Percentiles rank a stretch among this genome's conserved stretches.
phyloP scores from a whole-genome alignment of 2,797 vertebrate species.

The Sebastes wilsoni region DNA sequence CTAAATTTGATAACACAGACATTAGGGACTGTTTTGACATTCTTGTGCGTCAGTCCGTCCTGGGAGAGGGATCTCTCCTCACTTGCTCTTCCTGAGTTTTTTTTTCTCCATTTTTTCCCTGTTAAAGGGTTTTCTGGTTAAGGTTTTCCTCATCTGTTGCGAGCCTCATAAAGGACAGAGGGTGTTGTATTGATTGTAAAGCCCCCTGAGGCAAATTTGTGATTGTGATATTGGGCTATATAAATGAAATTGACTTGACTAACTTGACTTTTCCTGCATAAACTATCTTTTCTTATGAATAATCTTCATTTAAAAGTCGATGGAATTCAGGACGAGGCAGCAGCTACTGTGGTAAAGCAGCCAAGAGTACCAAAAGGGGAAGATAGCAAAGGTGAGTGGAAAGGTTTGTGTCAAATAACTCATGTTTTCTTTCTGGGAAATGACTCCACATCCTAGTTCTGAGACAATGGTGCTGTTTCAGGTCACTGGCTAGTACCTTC shows the following conservation, averaged over 20 bases:
- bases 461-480: constrained; percentile 42
- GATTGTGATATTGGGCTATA: no score
- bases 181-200: no score
- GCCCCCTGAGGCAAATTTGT: no score
- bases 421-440: constrained; percentile 29
- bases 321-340: not conserved
- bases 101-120: no score
- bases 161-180: no score
- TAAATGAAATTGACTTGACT: no score
- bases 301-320: not conserved
- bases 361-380: not conserved
- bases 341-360: not conserved
- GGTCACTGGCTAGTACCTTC: not conserved
- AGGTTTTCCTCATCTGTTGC: not conserved
- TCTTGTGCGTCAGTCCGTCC: no score
- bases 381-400: not conserved
- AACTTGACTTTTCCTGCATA: not conserved
- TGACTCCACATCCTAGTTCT: constrained; percentile 37
- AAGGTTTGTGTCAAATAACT: not conserved
- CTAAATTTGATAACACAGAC: not conserved
- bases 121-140: not conserved
- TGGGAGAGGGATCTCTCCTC: no score
- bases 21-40: no score
- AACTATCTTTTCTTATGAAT: not conserved
- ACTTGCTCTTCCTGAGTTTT: no score